Conservation (phyloP, 1,140 invertebrate species). For the Papilio helenus region DNA sequence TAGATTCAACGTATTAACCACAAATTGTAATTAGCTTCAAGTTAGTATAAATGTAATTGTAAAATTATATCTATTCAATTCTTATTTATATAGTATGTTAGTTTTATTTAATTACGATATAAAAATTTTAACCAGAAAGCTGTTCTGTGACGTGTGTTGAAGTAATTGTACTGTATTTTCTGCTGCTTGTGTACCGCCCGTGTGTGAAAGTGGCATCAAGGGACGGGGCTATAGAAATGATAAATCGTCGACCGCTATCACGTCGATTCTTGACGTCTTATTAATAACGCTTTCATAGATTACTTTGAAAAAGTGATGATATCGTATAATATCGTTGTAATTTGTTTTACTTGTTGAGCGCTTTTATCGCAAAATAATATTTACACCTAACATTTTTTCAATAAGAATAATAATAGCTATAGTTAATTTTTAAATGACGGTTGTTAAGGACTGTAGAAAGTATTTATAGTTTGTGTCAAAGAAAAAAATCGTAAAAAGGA, state of each 20-base stretch:
- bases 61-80: too few relatives aligned
- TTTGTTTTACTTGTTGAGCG: conserved; percentile 11
- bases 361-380: not conserved
- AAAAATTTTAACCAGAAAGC: too few relatives aligned
- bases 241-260: not conserved
- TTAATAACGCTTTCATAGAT: conserved; percentile 24
- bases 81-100: too few relatives aligned
- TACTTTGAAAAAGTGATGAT: conserved; percentile 28
- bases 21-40: too few relatives aligned
- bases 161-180: not conserved
- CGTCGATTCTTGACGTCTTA: conserved; percentile 16
- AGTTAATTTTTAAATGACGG: too few relatives aligned
- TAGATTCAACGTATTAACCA: too few relatives aligned
- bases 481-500: too few relatives aligned
- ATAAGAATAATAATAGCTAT: too few relatives aligned
- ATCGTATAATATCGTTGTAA: not conserved
- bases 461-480: too few relatives aligned
- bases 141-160: not conserved
- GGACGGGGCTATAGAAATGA: conserved; percentile 19
- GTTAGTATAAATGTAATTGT: too few relatives aligned
- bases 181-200: not conserved
- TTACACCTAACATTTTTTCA: not conserved
- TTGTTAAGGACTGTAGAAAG: too few relatives aligned
- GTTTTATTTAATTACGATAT: too few relatives aligned
- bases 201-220: not conserved